These are phyloP conservation scores for Macropus fuliginosus DNA, from an alignment of 2,797 vertebrate genomes.

Conservation along the genomic window DNA sequence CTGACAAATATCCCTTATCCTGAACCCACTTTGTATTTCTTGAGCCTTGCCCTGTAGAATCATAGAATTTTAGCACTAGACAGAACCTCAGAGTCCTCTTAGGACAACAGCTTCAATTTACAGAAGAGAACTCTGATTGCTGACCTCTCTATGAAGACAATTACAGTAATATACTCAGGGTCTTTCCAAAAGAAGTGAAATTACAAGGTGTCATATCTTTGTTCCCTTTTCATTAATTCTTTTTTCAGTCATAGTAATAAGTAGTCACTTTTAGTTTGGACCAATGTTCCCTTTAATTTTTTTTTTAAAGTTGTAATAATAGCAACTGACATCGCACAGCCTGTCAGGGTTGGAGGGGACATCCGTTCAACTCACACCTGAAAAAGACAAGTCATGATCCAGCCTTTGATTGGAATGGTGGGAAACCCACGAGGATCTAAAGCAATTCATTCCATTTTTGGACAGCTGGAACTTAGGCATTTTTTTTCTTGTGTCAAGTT, in stretches of 20 bases:
- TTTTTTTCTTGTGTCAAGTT: background rate
- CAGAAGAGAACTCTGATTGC: background rate
- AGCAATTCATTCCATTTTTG: background rate
- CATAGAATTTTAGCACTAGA: background rate
- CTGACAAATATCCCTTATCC: conserved; percentile 6
- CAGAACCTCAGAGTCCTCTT: background rate
- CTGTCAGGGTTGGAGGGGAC: background rate
- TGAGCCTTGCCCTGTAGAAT: background rate
- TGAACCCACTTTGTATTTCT: background rate
- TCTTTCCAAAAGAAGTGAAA: conserved; percentile 2
- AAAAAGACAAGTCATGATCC: background rate
- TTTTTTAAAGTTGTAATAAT: background rate
- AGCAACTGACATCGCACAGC: background rate
- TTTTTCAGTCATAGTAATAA: conserved; percentile 6
- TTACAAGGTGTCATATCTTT: background rate
- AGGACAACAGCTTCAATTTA: background rate
- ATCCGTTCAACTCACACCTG: background rate
- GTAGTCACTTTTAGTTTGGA: background rate
- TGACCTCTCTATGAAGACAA: background rate
- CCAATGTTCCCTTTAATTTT: background rate
- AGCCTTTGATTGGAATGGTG: background rate
- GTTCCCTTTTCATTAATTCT: conserved; percentile 8
- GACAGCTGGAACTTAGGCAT: background rate
- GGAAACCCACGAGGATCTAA: background rate
- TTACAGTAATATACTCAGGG: background rate